Conservation (phyloP, 2,113 vertebrate species). For the Dicerorhinus sumatrensis region DNA sequence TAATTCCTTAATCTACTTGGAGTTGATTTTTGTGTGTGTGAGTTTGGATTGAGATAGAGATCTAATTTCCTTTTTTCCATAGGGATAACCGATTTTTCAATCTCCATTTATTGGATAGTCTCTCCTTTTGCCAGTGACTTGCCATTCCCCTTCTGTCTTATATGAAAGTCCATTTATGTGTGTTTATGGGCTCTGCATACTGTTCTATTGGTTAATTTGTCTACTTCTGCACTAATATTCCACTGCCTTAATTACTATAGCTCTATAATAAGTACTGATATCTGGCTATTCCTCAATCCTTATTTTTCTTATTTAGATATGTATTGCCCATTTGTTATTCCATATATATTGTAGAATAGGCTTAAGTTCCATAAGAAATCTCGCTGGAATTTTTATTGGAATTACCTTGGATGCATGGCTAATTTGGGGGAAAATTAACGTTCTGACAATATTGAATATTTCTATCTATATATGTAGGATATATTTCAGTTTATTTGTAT, state of each 20-base stretch:
- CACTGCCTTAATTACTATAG: background rate
- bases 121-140: background rate
- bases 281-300: background rate
- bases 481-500: background rate
- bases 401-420: background rate
- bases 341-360: background rate
- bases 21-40: background rate
- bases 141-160: background rate
- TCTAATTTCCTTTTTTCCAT: background rate
- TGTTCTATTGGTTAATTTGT: background rate
- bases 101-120: background rate
- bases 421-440: background rate
- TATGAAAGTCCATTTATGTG: background rate
- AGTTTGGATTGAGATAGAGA: background rate
- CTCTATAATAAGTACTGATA: background rate
- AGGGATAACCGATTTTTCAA: background rate
- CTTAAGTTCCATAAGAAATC: background rate
- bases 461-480: background rate
- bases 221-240: background rate
- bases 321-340: background rate
- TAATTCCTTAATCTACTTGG: background rate
- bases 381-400: background rate
- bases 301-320: background rate
- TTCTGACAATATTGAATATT: background rate
- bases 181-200: background rate